Evolutionary conservation across 2,797 vertebrate genomes (phyloP), one percentile per base, ranked within the genome.

Genomic region (Scleropages formosus): DNA sequence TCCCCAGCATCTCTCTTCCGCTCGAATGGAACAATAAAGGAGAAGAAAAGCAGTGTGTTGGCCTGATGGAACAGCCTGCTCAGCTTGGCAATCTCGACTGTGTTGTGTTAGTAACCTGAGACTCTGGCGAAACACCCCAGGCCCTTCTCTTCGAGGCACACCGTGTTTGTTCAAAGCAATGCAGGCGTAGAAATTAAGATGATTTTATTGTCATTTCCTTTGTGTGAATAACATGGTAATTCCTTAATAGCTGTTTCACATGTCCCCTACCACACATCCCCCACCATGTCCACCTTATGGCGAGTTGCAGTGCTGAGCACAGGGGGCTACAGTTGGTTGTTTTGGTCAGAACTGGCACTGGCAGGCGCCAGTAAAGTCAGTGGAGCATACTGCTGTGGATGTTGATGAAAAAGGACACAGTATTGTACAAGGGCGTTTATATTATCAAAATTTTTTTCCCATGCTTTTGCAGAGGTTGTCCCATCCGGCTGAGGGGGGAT

Each of bases 101-200:
- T 85, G 84, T 79, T 85, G 78, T 85, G 75, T 63, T 79, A 82
- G 84, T 85, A 86, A 88, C 74, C 53, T 67, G 73, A 86, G 77
- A 78, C 76, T 76, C 56, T 26, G 46, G 80, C 80, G 9, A 80
- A 78, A 86, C 78, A 78, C 81, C 80, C 44, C 66, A 22, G 53
- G 51, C 53, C 6, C 60, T 72, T 74, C 22, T 69, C 2, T 39
- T 31, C 27, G 72, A 39, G 58, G 56, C 65, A 51, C 4, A 31
- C 47, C 15, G 24, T 51, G 71, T 73, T 69, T 75, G 58, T 74
- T 69, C 56, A 62, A 47, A 67, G 53, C 53, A 70, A 59, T 77
- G 46, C 27, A 31, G 53, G 31, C 74, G 49, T 13, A 60, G 61
- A 65, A 78, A 75, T 62, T 62, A 47, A 78, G 75, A 56, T 68